Conservation (phyloP, 2,888 invertebrate species). For the Lomographa bimaculata region DNA sequence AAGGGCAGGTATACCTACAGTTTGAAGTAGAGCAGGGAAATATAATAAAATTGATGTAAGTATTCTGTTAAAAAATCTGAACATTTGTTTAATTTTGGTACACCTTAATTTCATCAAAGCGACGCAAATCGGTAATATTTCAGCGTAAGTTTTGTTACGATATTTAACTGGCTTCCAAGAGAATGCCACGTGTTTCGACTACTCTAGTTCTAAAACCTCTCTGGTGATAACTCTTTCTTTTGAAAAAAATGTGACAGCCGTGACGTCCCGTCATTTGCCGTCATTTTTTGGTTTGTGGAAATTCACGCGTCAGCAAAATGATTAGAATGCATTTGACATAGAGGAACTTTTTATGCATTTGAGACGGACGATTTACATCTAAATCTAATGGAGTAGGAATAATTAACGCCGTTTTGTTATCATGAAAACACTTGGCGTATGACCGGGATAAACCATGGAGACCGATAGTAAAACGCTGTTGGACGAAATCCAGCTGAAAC, state of each 20-base stretch:
- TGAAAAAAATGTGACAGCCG: no score
- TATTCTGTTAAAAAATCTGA: conserved; percentile 50
- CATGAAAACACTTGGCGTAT: conserved; percentile 37
- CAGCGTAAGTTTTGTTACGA: conserved; percentile 53
- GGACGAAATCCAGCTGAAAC: conserved; percentile 55
- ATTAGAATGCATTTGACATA: conserved; percentile 8
- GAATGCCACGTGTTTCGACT: conserved; percentile 68
- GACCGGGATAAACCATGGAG: conserved; percentile 54
- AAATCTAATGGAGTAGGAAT: conserved; percentile 44
- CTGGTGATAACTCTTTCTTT: no score
- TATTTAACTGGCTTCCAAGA: conserved; percentile 67
- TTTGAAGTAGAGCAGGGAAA: no score
- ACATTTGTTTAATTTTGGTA: conserved; percentile 40
- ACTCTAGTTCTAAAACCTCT: conserved; percentile 44
- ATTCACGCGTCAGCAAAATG: conserved; percentile 4
- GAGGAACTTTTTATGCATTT: no score
- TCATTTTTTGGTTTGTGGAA: conserved; percentile 2
- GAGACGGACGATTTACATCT: conserved; percentile 31
- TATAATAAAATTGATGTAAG: no score
- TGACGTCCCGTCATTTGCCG: no score
- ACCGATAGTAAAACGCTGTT: conserved; percentile 56
- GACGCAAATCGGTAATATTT: conserved; percentile 41
- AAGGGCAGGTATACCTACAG: no score
- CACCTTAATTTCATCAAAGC: conserved; percentile 45
- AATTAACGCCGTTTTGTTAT: no score